A percentile compares a stretch with the other conserved stretches of the same genome.
phyloP scores from a whole-genome alignment of 2,797 vertebrate genomes.

The Tenualosa ilisha region DNA sequence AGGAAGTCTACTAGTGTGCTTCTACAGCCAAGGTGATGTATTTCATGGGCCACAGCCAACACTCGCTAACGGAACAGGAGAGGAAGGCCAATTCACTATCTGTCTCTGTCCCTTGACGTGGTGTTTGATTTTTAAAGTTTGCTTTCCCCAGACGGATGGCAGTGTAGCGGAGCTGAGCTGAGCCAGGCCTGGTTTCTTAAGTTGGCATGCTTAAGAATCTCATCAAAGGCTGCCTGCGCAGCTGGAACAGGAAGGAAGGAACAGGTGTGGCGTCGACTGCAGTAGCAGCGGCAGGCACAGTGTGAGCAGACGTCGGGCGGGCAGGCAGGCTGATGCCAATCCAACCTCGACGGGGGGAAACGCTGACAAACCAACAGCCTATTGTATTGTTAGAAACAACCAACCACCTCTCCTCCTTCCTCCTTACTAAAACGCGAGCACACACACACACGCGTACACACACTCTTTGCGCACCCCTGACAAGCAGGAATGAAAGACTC shows the following conservation, averaged over 20 bases:
- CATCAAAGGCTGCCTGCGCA: neutral
- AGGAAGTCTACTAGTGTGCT: neutral
- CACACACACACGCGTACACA: neutral
- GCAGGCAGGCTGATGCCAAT: neutral
- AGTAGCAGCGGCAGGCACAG: neutral
- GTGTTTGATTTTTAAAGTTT: neutral
- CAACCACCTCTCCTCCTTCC: neutral
- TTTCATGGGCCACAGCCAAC: neutral
- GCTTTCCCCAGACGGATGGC: neutral
- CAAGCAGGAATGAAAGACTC: neutral
- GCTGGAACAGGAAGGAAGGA: constrained; percentile 15
- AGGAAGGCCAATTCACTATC: neutral
- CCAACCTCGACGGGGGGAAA: neutral
- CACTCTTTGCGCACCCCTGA: neutral
- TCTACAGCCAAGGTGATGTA: neutral
- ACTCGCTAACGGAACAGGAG: neutral
- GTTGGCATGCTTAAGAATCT: neutral
- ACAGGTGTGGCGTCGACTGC: neutral
- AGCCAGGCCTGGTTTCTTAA: neutral
- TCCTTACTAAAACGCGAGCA: neutral
- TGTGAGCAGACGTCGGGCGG: neutral
- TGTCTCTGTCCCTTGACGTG: neutral
- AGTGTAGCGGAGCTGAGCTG: neutral
- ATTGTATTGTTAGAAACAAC: constrained; percentile 11
- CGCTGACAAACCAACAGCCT: neutral